Conservation (phyloP, 92 coral and sea anemone genomes). For the Actinernus sp. region DNA sequence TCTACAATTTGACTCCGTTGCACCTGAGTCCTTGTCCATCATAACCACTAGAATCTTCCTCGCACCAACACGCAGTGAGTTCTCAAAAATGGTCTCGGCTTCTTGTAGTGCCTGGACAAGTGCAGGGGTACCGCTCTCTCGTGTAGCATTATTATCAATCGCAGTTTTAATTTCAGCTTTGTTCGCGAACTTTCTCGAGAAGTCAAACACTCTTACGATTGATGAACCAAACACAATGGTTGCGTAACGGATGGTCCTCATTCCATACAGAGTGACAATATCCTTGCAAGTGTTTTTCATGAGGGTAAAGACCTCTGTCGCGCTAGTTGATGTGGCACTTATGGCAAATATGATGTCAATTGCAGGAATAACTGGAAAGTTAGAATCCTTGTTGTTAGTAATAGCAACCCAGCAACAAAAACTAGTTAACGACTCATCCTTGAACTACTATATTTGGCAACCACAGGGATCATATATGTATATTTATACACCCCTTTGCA, state of each 20-base stretch:
- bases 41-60: conserved; percentile 75
- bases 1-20: background rate
- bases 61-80: conserved; percentile 65
- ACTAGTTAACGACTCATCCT: too few species aligned
- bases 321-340: conserved; percentile 56
- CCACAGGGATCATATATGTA: too few species aligned
- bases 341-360: conserved; percentile 77
- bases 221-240: conserved; percentile 55
- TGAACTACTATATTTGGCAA: too few species aligned
- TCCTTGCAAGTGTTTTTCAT: conserved; percentile 66
- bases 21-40: conserved; percentile 69
- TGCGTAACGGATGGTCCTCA: conserved; percentile 58
- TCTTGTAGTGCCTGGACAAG: conserved; percentile 58
- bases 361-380: too few species aligned
- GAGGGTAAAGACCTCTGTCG: conserved; percentile 39
- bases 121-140: conserved; percentile 36
- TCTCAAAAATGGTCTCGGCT: conserved; percentile 54
- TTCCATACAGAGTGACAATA: conserved; percentile 70
- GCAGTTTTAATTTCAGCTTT: conserved; percentile 4
- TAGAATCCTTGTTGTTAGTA: too few species aligned
- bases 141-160: conserved; percentile 23
- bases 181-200: conserved; percentile 16
- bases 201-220: conserved; percentile 19
- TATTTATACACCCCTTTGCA: too few species aligned
- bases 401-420: too few species aligned